Evolutionary conservation across 2,888 invertebrate genomes (phyloP), one percentile per base, ranked within the genome.

Genomic region (Orchesellides sinensis): DNA sequence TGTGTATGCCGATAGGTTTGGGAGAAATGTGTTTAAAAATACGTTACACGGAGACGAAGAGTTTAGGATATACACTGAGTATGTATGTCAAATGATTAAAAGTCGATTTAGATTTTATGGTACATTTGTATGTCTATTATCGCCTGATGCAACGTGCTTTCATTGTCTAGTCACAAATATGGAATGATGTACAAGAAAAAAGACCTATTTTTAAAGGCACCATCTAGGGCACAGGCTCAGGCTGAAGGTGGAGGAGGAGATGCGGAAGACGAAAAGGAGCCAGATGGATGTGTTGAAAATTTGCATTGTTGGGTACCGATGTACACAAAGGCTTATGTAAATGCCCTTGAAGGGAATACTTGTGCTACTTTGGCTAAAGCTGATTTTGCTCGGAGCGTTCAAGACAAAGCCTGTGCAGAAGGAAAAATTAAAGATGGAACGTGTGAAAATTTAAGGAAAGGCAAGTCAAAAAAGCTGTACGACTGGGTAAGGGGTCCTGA

Each of bases 31-130:
- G 0, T 82, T 77, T 23, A 32, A 82, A 52, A 70, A 82, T 5
- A 47, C 82, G 0, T 27, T 82, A 8, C 68, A 82, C 35, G 74
- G 49, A 17, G 82, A 84, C 40, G 45, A 25, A 12, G 74, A 73
- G 21, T 69, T 84, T 29, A 68, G 63, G 49, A 27, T 29, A 6
- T 84, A 79, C 27, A 73, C 73, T 12, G 69, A 82, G 84, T 84
- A 82, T 54, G 27, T 21, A 47, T 21, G 21, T n/a, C 14, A 25
- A n/a, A 19, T 61, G 1, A 25, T 54, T 25, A 52, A 52, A 52
- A 47, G 3, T 47, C 8, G 4, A n/a, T 47, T 29, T 19, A 19
- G 4, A 45, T 45, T 29, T n/a, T 19, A 35, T 10, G 29, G 5
- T 6, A 45, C 5, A 32, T 32, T 66, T 19, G n/a, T 35, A 66